Base-by-base conservation (phyloP, 2,113 vertebrate species). In the Pituophis catenifer region DNA sequence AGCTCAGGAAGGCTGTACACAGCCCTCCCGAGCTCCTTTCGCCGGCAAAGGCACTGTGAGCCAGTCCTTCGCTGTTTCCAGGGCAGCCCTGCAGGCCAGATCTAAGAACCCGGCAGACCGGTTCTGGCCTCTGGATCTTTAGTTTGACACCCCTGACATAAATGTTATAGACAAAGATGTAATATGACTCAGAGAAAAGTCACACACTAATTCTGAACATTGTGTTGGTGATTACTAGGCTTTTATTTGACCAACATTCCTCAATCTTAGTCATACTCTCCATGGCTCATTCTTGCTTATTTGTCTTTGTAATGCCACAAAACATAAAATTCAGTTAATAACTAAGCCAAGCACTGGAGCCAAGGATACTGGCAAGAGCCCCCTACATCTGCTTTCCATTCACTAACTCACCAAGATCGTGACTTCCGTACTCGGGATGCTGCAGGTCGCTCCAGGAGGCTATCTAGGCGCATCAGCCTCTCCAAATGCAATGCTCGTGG, bases 401-500 rank as follows among this genome's bases (percentile, higher is more conserved):
- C 0, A 0, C 17, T 2, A 44, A 86, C 99, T 98, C 96, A 99
- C 99, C 99, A 99, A 93, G 99, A 99, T 87, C 98, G 98, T 89
- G 99, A 99, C 94, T 99, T 99, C 92, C 98, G 97, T 93, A 99
- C 95, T 1, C 99, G 97, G 7, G 98, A 97, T 0, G 98, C 97
- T 0, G 97, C 95, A 0, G 98, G 97, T 89, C 98, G 97, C 95
- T 99, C 98, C 97, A 98, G 97, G 94, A 98, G 97, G 87, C 97
- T 98, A 97, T 99, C 99, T 94, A 98, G 93, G 21, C 96, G 98
- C 95, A 97, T 96, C 88, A 98, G 98, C 94, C 98, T 95, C 97
- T 98, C 98, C 50, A 97, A 95, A 92, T 98, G 98, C 8, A 98
- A 96, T 0, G 97, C 97, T 3, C 98, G 97, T 0, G 98, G 97